These are phyloP conservation scores for Linepithema humile DNA, from an alignment of 1,140 invertebrate species.

Conservation along the genomic window DNA sequence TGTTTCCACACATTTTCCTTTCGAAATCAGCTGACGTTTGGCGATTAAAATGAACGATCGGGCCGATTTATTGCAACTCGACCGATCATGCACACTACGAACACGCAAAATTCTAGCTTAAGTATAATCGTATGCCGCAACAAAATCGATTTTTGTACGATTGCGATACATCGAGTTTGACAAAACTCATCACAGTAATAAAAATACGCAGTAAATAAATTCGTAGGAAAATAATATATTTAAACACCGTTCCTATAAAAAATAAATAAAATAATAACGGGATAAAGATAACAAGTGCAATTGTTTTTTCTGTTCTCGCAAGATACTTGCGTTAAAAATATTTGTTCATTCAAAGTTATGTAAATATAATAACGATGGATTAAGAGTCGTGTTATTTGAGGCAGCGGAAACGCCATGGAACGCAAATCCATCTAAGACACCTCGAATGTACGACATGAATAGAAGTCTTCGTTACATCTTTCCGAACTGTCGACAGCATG, in stretches of 20 bases:
- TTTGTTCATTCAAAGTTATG: too few relatives aligned
- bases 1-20: conserved; percentile 3
- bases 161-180: neutral
- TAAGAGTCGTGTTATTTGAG: neutral
- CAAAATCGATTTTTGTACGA: conserved; percentile 9
- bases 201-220: neutral
- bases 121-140: neutral
- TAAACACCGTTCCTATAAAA: too few relatives aligned
- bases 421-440: neutral
- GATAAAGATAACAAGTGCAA: neutral
- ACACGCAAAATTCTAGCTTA: neutral
- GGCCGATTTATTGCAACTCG: conserved; percentile 15
- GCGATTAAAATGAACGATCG: conserved; percentile 27
- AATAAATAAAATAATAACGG: neutral
- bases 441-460: neutral
- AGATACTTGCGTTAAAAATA: too few relatives aligned
- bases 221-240: too few relatives aligned
- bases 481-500: neutral
- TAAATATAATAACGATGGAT: neutral
- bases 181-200: neutral
- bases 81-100: conserved; percentile 15
- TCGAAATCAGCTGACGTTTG: conserved; percentile 1
- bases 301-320: too few relatives aligned
- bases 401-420: neutral
- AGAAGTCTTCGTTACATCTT: neutral